These are phyloP conservation scores for Athalia rosae DNA, from an alignment of 2,888 invertebrate genomes.

Conservation along the genomic window DNA sequence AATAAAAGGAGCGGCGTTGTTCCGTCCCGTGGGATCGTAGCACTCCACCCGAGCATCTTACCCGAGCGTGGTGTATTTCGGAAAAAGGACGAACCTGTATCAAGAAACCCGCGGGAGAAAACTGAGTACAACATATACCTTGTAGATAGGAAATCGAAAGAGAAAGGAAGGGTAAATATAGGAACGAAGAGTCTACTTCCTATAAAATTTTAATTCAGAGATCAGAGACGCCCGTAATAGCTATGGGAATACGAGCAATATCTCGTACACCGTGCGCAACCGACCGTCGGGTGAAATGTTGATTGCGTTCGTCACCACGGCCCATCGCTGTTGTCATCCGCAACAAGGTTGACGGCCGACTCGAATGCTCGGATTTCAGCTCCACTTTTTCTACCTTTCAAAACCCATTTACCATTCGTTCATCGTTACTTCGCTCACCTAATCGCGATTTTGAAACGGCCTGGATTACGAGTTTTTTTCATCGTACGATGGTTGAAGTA, in stretches of 20 bases:
- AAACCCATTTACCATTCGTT: neutral
- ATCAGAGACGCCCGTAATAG: conserved; percentile 26
- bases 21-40: conserved; percentile 29
- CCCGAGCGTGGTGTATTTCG: neutral
- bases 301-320: conserved; percentile 35
- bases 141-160: conserved; percentile 1
- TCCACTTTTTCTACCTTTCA: neutral
- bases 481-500: no score
- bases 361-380: neutral
- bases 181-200: conserved; percentile 10
- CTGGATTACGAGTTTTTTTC: no score
- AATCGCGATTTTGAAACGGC: no score
- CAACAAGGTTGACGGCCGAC: neutral
- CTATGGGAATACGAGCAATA: conserved; percentile 16
- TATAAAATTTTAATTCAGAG: conserved; percentile 16
- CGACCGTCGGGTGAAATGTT: neutral
- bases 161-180: conserved; percentile 2
- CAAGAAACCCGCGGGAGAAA: conserved; percentile 26
- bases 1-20: neutral
- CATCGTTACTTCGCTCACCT: no score
- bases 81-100: no score
- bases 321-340: conserved; percentile 14
- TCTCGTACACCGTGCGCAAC: neutral
- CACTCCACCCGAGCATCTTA: conserved; percentile 5
- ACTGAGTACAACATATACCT: conserved; percentile 9